Conservation (phyloP, 2,113 vertebrate species). For the Tapirus terrestris region DNA sequence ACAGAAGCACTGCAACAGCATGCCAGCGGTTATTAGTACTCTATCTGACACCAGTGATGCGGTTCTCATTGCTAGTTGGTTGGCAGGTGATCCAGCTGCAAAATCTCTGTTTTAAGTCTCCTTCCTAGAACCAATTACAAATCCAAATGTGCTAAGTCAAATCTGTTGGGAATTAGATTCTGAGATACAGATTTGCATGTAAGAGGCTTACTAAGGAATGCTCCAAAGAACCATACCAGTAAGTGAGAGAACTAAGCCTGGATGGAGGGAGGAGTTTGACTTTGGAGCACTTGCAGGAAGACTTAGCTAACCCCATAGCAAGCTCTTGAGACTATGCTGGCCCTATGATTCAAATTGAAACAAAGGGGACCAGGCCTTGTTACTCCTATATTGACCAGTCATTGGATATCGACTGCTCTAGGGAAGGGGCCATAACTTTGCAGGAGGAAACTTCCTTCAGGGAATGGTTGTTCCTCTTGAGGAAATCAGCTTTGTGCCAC, state of each 20-base stretch:
- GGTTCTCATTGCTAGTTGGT: not conserved
- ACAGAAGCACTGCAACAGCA: not conserved
- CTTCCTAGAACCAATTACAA: not conserved
- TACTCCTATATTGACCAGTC: not conserved
- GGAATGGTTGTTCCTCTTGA: not conserved
- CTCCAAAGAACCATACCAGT: not conserved
- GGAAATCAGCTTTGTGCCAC: not conserved
- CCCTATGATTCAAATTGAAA: not conserved
- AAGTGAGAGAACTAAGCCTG: not conserved
- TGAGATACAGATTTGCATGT: not conserved
- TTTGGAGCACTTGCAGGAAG: not conserved
- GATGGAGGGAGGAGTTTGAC: not conserved
- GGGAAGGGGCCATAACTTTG: not conserved
- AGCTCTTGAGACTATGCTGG: not conserved
- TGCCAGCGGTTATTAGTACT: not conserved
- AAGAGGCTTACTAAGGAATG: not conserved
- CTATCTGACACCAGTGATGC: not conserved
- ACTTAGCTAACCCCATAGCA: not conserved
- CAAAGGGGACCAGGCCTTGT: not conserved
- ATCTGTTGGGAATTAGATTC: not conserved
- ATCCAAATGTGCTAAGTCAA: not conserved
- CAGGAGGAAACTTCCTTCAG: not conserved
- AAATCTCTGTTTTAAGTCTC: not conserved
- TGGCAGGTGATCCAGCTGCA: not conserved
- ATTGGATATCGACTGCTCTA: not conserved